Base-by-base conservation (phyloP, 2,888 invertebrate genomes). In the Notodonta ziczac region DNA sequence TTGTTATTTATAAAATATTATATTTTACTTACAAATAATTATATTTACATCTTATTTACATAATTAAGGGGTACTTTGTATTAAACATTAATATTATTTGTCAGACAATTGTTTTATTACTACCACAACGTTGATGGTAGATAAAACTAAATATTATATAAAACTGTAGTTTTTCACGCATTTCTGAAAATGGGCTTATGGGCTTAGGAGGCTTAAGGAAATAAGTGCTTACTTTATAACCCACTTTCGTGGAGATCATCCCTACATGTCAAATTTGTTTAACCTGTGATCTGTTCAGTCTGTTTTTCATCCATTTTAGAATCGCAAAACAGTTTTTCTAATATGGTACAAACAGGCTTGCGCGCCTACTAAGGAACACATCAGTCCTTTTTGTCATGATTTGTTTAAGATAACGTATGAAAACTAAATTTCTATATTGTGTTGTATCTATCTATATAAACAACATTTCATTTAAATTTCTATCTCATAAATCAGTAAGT, bases 41-140 rank as follows among this genome's bases (percentile, higher is more conserved):
- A 75, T 75, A 90, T 90, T 86, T 90, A 90, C 90, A 90, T 61
- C 77, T 78, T 90, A 90, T 90, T 85, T 89, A 90, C 89, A 89
- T 82, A 78, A 70, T 72, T 69, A 69, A 56, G 68, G 24, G 12
- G 55, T 14, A 54, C n/a, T 8, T 54, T 56, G 44, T 58, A 58
- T 59, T 62, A 56, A 40, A 62, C 48, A 59, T 50, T 24, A 46
- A 56, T 53, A 44, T 46, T 50, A 59, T 44, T 35, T 55, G 51
- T 54, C 53, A 50, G 39, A 55, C 56, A 40, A 51, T 42, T 57
- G 13, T 48, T 48, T 50, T 50, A 50, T n/a, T 46, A 3, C 50
- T 50, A 50, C 50, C 50, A 24, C 24, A 50, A 50, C 16, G 14
- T 7, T 3, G 8, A 10, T 16, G 50, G 50, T 16, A 10, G 9